Base-by-base conservation (phyloP, 2,888 invertebrate species). In the Phengaris arion region DNA sequence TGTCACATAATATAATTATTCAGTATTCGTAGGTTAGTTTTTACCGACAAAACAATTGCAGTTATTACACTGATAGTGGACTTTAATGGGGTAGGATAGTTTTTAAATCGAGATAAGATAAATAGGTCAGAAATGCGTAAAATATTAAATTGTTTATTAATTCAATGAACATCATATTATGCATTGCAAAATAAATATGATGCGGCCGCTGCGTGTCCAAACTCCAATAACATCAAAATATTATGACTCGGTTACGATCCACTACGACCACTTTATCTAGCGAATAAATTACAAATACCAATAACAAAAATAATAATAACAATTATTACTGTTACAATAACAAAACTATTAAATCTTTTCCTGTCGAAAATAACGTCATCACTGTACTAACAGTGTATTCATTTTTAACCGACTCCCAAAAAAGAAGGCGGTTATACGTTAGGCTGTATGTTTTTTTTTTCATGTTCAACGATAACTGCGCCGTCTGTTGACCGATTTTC, bases 161-260 rank as follows among this genome's bases (percentile, higher is more conserved):
- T 76, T 78, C 74, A 77, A 75, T 75, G 70, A 75, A 45, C 73
- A 68, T 54, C 57, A 57, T 51, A 74, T 75, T 51, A 74, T 75
- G 64, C 75, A 77, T 76, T 78, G 78, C 77, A 79, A 78, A 78
- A 79, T 76, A 78, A 77, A 69, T 69, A 46, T 64, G 59, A 76
- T 59, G 75, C 73, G 64, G 35, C 22, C 74, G 68, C 74, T 70
- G 64, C 75, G 57, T 69, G 76, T 72, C 72, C 72, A 35, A 35
- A 35, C 35, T 35, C 35, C 54, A 72, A 51, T 69, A 70, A 75
- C 74, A 78, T 77, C 78, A 78, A 79, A 78, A 78, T 78, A 78
- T 77, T 76, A 74, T 77, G 74, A 59, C 57, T 70, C 22, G 57
- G 75, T 77, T 78, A 76, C n/a, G n/a, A n/a, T n/a, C n/a, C n/a